Percentiles rank a stretch among this genome's conserved stretches.
Conservation (phyloP, 2,113 vertebrate genomes). For the Leuciscus idus region DNA sequence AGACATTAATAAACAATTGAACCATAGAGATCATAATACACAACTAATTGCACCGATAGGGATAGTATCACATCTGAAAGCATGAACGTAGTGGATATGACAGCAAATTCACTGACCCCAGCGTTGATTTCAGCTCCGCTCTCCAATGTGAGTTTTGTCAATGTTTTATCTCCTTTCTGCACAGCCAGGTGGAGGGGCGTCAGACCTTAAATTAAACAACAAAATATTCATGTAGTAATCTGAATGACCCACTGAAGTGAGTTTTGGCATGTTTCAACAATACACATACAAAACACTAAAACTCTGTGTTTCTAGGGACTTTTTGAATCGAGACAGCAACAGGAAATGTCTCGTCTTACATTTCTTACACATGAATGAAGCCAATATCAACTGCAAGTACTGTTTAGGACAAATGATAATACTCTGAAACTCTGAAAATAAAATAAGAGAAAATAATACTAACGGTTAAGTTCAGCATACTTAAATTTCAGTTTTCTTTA, state of each 20-base stretch:
- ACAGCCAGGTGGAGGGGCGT: slow-evolving; percentile 85
- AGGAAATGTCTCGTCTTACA: slow-evolving; percentile 54
- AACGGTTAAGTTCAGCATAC: neutral
- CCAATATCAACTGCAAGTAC: neutral
- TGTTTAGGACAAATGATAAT: neutral
- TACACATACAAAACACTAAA: neutral
- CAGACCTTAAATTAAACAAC: slow-evolving; percentile 74
- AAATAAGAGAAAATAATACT: neutral
- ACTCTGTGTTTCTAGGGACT: slow-evolving; percentile 51
- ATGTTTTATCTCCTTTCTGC: slow-evolving; percentile 69
- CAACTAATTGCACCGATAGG: neutral
- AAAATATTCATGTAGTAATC: neutral
- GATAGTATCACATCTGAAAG: neutral
- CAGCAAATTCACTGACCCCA: slow-evolving; percentile 76
- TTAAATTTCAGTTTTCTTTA: neutral
- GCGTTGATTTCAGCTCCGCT: slow-evolving; percentile 83
- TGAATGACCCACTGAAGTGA: slow-evolving; percentile 7
- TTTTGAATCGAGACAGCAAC: slow-evolving; percentile 49
- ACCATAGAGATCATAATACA: neutral
- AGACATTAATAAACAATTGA: slow-evolving; percentile 3
- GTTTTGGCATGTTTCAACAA: neutral
- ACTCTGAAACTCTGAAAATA: neutral
- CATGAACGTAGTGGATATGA: neutral
- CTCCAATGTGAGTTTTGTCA: slow-evolving; percentile 77
- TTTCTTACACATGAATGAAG: neutral